phyloP scores from a whole-genome alignment of 2,113 vertebrate genomes.

The Nycticorax nycticorax region DNA sequence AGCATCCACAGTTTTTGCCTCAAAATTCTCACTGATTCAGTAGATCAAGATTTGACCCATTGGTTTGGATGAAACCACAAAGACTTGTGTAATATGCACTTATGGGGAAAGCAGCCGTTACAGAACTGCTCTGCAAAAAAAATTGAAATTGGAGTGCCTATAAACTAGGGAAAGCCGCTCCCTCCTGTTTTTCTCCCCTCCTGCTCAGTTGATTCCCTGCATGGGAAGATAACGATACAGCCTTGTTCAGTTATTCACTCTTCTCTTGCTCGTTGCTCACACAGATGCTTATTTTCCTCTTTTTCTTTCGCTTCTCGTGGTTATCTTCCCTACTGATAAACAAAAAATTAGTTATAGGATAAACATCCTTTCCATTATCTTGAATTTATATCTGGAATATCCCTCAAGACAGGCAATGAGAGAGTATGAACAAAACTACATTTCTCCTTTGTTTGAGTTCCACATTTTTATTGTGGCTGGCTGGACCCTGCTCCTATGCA shows the following conservation, averaged over 20 bases:
- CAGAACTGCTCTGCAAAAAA: background rate
- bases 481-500: background rate
- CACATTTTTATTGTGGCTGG: background rate
- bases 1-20: background rate
- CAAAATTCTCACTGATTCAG: background rate
- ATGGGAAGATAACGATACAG: background rate
- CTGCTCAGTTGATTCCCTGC: background rate
- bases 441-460: background rate
- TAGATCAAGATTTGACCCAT: background rate
- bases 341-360: background rate
- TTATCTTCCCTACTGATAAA: background rate
- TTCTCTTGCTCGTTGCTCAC: background rate
- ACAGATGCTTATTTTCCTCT: background rate
- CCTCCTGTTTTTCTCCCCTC: background rate
- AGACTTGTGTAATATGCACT: background rate
- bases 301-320: background rate
- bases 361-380: background rate
- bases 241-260: background rate
- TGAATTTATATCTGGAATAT: background rate
- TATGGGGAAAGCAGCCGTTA: background rate
- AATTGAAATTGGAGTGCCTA: background rate
- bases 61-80: background rate
- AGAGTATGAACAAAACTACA: background rate
- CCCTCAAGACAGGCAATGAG: background rate
- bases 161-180: background rate